Conservation (phyloP, 1,140 invertebrate genomes). For the Drosophila lacteicornis region DNA sequence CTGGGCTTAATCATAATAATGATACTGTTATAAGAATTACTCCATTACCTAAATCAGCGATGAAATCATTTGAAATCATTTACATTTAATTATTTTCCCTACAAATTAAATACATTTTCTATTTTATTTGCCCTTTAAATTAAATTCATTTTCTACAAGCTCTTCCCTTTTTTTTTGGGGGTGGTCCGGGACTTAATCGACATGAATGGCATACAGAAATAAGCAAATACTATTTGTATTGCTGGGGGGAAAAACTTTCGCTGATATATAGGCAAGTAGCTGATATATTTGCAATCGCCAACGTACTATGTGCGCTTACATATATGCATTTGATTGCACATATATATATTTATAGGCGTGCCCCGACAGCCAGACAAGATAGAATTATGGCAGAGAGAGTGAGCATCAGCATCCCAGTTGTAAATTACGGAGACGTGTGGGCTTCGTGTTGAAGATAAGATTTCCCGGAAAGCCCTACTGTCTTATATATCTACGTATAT, state of each 20-base stretch:
- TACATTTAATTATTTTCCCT: not conserved
- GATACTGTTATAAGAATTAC: too few relatives aligned
- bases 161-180: not conserved
- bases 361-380: slow-evolving; percentile 1
- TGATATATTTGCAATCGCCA: slow-evolving; percentile 23
- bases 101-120: not conserved
- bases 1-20: not conserved
- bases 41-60: not conserved
- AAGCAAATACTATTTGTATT: slow-evolving; percentile 14
- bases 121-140: not conserved
- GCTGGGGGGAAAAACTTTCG: slow-evolving; percentile 22
- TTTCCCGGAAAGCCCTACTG: slow-evolving; percentile 35
- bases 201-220: slow-evolving; percentile 26
- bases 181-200: not conserved
- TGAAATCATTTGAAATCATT: not conserved
- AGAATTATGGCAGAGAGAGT: slow-evolving; percentile 16
- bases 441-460: slow-evolving; percentile 39
- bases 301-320: slow-evolving; percentile 9
- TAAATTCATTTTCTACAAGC: not conserved
- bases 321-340: slow-evolving; percentile 14
- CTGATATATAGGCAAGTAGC: slow-evolving; percentile 34
- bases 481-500: slow-evolving; percentile 29
- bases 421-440: slow-evolving; percentile 42
- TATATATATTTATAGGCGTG: slow-evolving; percentile 33
- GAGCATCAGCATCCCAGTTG: slow-evolving; percentile 48